These are phyloP conservation scores for Geotrypetes seraphini DNA, from an alignment of 2,797 vertebrate species.

Conservation along the genomic window DNA sequence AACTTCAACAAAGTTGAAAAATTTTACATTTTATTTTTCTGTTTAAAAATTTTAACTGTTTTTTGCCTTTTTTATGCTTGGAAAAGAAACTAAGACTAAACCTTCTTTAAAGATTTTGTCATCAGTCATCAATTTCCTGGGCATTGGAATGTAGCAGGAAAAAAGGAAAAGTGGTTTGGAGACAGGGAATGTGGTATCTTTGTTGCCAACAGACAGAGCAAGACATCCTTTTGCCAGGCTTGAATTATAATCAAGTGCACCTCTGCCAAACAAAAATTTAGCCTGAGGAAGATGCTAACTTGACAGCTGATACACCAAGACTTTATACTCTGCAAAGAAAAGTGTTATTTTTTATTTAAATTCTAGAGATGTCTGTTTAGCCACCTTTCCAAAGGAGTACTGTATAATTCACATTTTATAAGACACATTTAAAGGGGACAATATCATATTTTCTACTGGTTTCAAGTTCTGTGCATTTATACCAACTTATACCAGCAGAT, in stretches of 20 bases:
- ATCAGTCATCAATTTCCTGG: slow-evolving; percentile 47
- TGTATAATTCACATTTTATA: slow-evolving; percentile 68
- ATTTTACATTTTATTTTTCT: slow-evolving; percentile 74
- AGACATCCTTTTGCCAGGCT: slow-evolving; percentile 40
- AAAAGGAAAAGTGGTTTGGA: slow-evolving; percentile 56
- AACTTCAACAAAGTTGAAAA: too few species aligned
- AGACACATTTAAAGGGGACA: slow-evolving; percentile 60
- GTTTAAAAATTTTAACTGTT: slow-evolving; percentile 74
- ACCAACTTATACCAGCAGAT: slow-evolving; percentile 74
- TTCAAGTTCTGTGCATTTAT: slow-evolving; percentile 74
- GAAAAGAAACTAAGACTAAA: slow-evolving; percentile 48
- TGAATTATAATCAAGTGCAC: slow-evolving; percentile 50
- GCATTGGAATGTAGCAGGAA: slow-evolving; percentile 43
- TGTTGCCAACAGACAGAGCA: slow-evolving; percentile 40
- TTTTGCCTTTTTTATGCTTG: slow-evolving; percentile 70
- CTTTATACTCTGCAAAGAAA: slow-evolving; percentile 69
- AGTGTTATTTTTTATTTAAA: slow-evolving; percentile 76
- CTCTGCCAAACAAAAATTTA: slow-evolving; percentile 60
- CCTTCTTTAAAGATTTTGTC: slow-evolving; percentile 64
- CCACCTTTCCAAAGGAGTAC: slow-evolving; percentile 69
- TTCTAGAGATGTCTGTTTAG: slow-evolving; percentile 60
- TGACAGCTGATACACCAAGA: slow-evolving; percentile 60
- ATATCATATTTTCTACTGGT: slow-evolving; percentile 51
- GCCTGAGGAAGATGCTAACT: too few species aligned
- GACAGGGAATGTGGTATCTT: slow-evolving; percentile 64